Evolutionary conservation across 2,888 invertebrate genomes (phyloP).

Genomic region (Dasypogon diadema): DNA sequence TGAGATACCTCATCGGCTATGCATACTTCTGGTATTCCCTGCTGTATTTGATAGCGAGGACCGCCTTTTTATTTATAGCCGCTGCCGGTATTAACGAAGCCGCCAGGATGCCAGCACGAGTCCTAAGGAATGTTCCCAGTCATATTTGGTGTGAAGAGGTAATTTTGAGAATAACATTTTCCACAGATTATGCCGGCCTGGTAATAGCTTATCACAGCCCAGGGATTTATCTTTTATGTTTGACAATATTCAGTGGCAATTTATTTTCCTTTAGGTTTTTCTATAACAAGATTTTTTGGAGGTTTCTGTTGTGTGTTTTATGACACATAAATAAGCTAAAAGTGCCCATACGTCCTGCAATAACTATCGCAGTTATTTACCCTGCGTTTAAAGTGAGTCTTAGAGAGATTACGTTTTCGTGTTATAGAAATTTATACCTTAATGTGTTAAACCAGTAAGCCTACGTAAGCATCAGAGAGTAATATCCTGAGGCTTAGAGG

Average conservation of each 20-base stretch:
- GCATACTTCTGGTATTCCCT: conserved; percentile 73
- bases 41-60: conserved; percentile 71
- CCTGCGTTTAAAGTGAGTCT: too few relatives aligned
- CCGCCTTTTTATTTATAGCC: conserved; percentile 72
- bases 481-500: too few relatives aligned
- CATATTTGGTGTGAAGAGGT: conserved; percentile 70
- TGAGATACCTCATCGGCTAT: conserved; percentile 66
- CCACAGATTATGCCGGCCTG: background rate
- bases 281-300: background rate
- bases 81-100: conserved; percentile 73
- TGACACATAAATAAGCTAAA: too few relatives aligned
- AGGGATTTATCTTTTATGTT: background rate
- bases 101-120: conserved; percentile 64
- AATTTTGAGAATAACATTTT: conserved; percentile 13
- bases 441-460: too few relatives aligned
- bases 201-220: conserved; percentile 16
- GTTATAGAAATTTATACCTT: too few relatives aligned
- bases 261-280: background rate
- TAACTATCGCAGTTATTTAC: too few relatives aligned
- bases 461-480: too few relatives aligned
- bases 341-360: too few relatives aligned
- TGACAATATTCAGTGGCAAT: conserved; percentile 31
- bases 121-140: conserved; percentile 69
- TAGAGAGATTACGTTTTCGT: too few relatives aligned
- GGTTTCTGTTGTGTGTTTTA: too few relatives aligned